Percentiles rank a stretch among this genome's conserved stretches.
phyloP scores from a whole-genome alignment of 2,797 vertebrate genomes.

The Phyllotis vaccarum region DNA sequence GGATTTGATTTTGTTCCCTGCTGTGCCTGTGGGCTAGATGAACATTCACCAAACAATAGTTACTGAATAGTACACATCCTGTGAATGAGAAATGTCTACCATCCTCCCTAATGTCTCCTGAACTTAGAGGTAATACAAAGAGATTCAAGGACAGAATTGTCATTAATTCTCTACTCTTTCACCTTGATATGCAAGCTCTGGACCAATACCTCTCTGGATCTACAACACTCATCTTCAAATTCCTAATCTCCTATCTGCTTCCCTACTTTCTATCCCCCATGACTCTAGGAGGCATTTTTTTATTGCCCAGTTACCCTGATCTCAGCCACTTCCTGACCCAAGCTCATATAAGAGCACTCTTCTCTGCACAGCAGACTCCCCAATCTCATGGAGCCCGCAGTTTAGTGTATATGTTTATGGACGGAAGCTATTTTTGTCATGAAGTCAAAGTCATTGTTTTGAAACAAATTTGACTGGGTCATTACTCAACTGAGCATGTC shows the following conservation, averaged over 20 bases:
- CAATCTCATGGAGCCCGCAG: neutral
- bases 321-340: neutral
- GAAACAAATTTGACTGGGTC: slow-evolving; percentile 29
- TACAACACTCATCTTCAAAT: neutral
- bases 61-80: neutral
- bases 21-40: neutral
- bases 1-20: neutral
- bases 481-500: slow-evolving; percentile 42
- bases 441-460: neutral
- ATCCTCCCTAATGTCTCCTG: neutral
- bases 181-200: neutral
- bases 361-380: neutral
- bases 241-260: neutral
- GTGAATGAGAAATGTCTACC: neutral
- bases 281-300: neutral
- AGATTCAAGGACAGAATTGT: neutral
- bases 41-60: neutral
- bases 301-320: neutral
- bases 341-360: neutral
- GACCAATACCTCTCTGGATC: neutral
- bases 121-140: neutral
- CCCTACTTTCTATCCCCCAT: neutral
- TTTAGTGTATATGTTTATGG: neutral
- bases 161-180: neutral
- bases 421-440: slow-evolving; percentile 33